Evolutionary conservation across 1,140 invertebrate genomes (phyloP), one percentile per base, ranked within the genome.

Genomic region (Lepidurus couesii): DNA sequence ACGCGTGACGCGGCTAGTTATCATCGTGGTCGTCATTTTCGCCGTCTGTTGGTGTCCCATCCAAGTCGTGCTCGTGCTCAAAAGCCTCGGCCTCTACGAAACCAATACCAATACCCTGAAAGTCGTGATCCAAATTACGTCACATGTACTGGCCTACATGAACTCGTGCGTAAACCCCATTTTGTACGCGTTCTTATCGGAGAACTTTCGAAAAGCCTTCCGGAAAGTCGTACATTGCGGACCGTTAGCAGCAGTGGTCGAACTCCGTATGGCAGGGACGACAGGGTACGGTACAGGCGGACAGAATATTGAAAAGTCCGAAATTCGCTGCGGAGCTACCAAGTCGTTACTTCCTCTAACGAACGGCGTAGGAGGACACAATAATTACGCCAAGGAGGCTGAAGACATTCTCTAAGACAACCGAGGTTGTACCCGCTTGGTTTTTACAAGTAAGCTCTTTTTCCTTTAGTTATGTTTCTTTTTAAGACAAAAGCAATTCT

Each of bases 111-210:
- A 89, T 75, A 89, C 90, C 77, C 34, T 34, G 2, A 34, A 34
- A 34, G 90, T 94, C 81, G 89, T 92, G 21, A 86, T 91, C 7
- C 93, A 95, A 85, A 94, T 96, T 80, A 89, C 90, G 6, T 91
- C 93, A 8, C 94, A 97, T 83, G 93, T 96, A n/a, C 85, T 98
- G 76, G 95, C 95, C 4, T 98, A 98, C 85, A 94, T 92, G 85
- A 98, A 97, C 86, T 95, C 93, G 80, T 97, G 95, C 83, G 91
- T 98, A 79, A 98, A 98, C 84, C 96, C 96, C 0, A 93, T 98
- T 79, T 88, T 98, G n/a, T 98, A 98, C 85, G 95, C 95, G 0
- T 95, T 95, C 83, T 87, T 95, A 0, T 94, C 92, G 1, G 93
- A 95, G 80, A 94, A 94, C 84, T 96, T 96, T 86, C 88, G 93